Base-by-base conservation (phyloP, 2,888 invertebrate species). In the Caenorhabditis sp. region DNA sequence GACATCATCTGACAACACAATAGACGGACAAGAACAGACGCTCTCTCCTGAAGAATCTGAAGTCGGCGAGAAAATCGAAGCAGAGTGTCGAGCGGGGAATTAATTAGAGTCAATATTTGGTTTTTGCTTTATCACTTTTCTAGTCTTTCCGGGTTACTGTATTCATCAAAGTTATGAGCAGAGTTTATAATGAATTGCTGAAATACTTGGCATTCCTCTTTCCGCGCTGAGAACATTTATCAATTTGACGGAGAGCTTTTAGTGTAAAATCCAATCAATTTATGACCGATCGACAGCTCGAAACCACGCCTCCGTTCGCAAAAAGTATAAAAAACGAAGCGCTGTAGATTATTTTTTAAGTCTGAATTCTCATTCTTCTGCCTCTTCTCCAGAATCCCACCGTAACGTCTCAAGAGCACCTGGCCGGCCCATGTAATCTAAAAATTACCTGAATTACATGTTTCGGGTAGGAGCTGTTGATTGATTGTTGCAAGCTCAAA, bases 381-480 rank as follows among this genome's bases (percentile, higher is more conserved):
- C n/a, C n/a, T n/a, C n/a, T n/a, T n/a, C n/a, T n/a, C n/a, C n/a
- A 13, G 5, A 15, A 28, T 47, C 32, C 2, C 20, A 37, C 47
- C 18, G 18, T 5, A 47, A 47, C 47, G 47, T 5, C 47, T 47
- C 47, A 18, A 9, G 47, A 64, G 56, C 72, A 35, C 72, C 72
- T 72, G 64, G 64, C 72, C 72, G 55, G 37, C 22, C 26, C 44
- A 72, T 72, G 72, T 72, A 72, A 72, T 72, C 64, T 56, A 28
- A 32, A 0, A 5, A 47, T 5, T 18, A 18, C 20, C 9, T 64
- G 64, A 5, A 47, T 72, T 72, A 72, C 72, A 72, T 72, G 72
- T 72, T 28, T 64, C 47, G 72, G 72, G 72, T 74, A 65, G 74
- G 60, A 74, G 74, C 74, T 58, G 74, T 51, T 15, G 6, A 13